phyloP scores from a whole-genome alignment of 2,888 invertebrate genomes.

The Dryomyza anilis region DNA sequence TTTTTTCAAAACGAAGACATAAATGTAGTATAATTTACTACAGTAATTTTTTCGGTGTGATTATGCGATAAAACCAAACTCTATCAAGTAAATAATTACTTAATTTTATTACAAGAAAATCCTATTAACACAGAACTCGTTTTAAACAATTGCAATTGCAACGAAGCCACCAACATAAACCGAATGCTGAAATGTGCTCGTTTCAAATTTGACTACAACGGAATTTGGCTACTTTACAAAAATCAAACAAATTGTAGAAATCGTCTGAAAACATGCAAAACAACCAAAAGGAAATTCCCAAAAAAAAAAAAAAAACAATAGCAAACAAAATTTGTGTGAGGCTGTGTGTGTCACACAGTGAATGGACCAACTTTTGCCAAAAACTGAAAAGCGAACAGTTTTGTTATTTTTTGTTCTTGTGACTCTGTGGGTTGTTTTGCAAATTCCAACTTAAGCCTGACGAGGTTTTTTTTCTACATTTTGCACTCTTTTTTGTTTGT shows the following conservation, averaged over 20 bases:
- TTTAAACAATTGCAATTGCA: too few relatives aligned
- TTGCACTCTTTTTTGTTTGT: not conserved
- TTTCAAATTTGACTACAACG: not conserved
- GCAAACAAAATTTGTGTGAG: not conserved
- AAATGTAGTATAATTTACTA: too few relatives aligned
- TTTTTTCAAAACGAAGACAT: too few relatives aligned
- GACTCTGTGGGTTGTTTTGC: not conserved
- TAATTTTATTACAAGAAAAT: too few relatives aligned
- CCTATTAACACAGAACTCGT: too few relatives aligned
- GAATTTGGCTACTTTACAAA: conserved; percentile 18
- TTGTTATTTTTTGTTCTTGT: not conserved
- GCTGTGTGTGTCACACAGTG: not conserved
- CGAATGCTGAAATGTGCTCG: too few relatives aligned
- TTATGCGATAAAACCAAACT: too few relatives aligned
- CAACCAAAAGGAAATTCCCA: not conserved
- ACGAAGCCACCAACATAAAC: too few relatives aligned
- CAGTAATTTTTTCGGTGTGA: too few relatives aligned
- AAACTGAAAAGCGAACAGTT: not conserved
- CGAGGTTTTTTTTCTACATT: not conserved
- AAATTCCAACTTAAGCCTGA: not conserved
- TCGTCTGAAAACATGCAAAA: not conserved
- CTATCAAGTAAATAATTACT: too few relatives aligned
- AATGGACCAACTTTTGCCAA: conserved; percentile 1
- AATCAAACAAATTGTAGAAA: conserved; percentile 11
- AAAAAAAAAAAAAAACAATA: too few relatives aligned